Conservation (phyloP, 1,140 invertebrate species). For the Papilio polytes region DNA sequence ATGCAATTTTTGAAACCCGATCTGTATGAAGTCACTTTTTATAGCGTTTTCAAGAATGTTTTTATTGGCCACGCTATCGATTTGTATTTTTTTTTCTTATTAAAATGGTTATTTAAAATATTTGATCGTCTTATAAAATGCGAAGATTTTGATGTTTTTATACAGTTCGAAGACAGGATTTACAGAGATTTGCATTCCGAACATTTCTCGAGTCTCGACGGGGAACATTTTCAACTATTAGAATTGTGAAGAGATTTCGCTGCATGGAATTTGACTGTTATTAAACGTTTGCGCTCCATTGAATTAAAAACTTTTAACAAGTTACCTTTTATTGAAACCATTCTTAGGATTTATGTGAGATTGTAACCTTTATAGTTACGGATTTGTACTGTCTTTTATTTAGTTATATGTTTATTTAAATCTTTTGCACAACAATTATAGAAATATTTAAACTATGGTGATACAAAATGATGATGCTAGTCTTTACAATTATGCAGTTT, state of each 20-base stretch:
- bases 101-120: not conserved
- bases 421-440: too few species aligned
- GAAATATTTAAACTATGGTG: too few species aligned
- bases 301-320: constrained; percentile 27
- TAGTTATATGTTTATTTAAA: too few species aligned
- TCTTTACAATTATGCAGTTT: not conserved
- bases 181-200: constrained; percentile 32
- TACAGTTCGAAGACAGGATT: constrained; percentile 11
- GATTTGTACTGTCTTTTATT: not conserved
- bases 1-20: not conserved
- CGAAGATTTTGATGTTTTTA: constrained; percentile 26
- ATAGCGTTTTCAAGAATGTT: not conserved
- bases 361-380: not conserved
- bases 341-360: not conserved
- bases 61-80: not conserved
- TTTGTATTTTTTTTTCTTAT: not conserved
- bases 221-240: constrained; percentile 20
- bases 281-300: constrained; percentile 28
- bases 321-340: constrained; percentile 3
- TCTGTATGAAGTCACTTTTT: not conserved
- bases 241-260: constrained; percentile 27
- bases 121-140: not conserved
- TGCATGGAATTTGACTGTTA: constrained; percentile 18
- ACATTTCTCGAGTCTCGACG: constrained; percentile 18
- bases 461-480: too few species aligned